Evolutionary conservation across 2,888 invertebrate genomes (phyloP), one percentile per base, ranked within the genome.

Genomic region (Acrocyrtus sp.): DNA sequence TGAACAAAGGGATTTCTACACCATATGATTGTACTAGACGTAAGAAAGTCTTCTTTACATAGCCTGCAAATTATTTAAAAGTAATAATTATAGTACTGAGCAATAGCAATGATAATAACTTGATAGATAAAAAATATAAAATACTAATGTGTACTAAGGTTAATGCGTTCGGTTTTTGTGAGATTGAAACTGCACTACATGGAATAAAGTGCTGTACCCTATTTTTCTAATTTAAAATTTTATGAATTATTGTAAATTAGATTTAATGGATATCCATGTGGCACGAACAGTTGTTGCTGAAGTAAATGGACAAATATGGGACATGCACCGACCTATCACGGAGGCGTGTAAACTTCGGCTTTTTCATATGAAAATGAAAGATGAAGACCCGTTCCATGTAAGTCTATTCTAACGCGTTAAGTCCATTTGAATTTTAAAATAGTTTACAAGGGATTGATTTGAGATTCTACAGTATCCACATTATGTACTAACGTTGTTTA

Each of bases 1-100:
- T 98, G 96, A 98, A 98, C 84, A 94, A 92, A 83, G 87, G 89
- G 78, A 85, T 98, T 8, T 98, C 98, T 0, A 97, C 98, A 1
- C 98, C 98, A 0, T 91, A 88, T 82, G 92, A 98, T 83, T 96
- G 96, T 85, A 94, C 96, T 1, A 91, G 88, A 87, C 96, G 93
- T 94, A 86, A 60, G 88, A 26, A 26, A 58, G 41, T 4, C 15
- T 21, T 29, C 39, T 10, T 51, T n/a, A n/a, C n/a, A n/a, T n/a
- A n/a, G n/a, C n/a, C 19, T 60, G 29, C 15, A 53, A 24, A 19
- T 57, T 24, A 5, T 48, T 19, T 29, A n/a, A n/a, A n/a, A n/a
- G n/a, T n/a, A n/a, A n/a, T n/a, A 47, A n/a, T n/a, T n/a, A n/a
- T n/a, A n/a, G n/a, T n/a, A n/a, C n/a, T n/a, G n/a, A n/a, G n/a